Conservation (phyloP, 1,140 invertebrate species). For the Philaenus spumarius region DNA sequence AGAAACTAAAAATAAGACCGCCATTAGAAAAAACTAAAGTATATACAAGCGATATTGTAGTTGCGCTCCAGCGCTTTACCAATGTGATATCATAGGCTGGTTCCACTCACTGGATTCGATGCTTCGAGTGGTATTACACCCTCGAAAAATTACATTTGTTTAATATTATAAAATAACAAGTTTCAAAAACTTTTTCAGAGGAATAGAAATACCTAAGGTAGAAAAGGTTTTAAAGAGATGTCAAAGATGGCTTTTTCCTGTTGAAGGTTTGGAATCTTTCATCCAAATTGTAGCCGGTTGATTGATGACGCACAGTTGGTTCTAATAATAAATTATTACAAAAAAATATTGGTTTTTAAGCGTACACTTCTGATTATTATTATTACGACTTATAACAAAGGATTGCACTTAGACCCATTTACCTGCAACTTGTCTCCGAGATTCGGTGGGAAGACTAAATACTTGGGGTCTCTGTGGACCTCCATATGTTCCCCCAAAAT, state of each 20-base stretch:
- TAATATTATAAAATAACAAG: too few species aligned
- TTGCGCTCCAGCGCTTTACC: too few species aligned
- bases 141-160: too few species aligned
- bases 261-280: background rate
- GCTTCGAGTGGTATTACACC: too few species aligned
- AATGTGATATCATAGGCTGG: too few species aligned
- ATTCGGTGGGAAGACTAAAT: constrained; percentile 21
- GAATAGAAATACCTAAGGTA: too few species aligned
- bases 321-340: background rate
- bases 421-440: constrained; percentile 24
- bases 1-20: too few species aligned
- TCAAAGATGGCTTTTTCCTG: background rate
- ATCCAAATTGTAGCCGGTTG: background rate
- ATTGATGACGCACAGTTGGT: background rate
- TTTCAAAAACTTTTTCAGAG: too few species aligned
- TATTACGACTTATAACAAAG: background rate
- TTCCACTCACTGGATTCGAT: too few species aligned
- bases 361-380: background rate
- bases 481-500: constrained; percentile 2
- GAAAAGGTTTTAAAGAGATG: too few species aligned
- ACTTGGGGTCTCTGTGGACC: constrained; percentile 15
- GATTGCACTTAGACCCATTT: background rate
- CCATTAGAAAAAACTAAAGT: too few species aligned
- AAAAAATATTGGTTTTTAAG: background rate
- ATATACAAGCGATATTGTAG: too few species aligned